phyloP scores from a whole-genome alignment of 2,797 vertebrate species.

The Centropyge bicolor region DNA sequence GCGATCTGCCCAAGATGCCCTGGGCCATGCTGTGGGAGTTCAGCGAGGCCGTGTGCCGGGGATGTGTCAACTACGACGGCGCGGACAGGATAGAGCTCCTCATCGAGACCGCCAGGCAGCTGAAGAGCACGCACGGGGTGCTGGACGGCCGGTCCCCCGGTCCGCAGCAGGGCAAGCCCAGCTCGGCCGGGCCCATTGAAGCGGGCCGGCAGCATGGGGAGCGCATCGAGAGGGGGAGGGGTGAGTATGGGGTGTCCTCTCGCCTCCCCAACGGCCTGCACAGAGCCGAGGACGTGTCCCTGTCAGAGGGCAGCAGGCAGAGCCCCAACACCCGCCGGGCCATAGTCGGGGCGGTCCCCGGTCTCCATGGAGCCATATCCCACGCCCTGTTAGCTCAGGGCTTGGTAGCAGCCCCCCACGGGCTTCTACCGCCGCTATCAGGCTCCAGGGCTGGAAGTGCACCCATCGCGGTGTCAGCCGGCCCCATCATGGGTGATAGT shows the following conservation, averaged over 20 bases:
- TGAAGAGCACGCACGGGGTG: slow-evolving; percentile 91
- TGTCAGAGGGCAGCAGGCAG: slow-evolving; percentile 87
- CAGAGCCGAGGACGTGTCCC: slow-evolving; percentile 84
- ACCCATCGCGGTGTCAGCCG: slow-evolving; percentile 83
- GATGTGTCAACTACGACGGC: slow-evolving; percentile 94
- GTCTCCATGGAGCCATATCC: slow-evolving; percentile 75
- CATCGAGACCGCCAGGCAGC: slow-evolving; percentile 91
- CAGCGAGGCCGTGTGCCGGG: slow-evolving; percentile 93
- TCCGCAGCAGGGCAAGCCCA: slow-evolving; percentile 87
- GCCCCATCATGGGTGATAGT: slow-evolving; percentile 85
- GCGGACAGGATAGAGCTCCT: slow-evolving; percentile 92
- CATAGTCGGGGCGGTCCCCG: slow-evolving; percentile 84
- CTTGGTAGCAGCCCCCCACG: slow-evolving; percentile 83
- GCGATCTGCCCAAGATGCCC: slow-evolving; percentile 94
- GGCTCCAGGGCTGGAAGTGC: slow-evolving; percentile 78
- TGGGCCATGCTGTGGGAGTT: slow-evolving; percentile 97
- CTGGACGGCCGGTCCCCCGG: slow-evolving; percentile 90
- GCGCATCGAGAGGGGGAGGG: slow-evolving; percentile 81
- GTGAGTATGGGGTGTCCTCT: slow-evolving; percentile 87
- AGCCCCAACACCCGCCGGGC: slow-evolving; percentile 87
- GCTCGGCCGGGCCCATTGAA: slow-evolving; percentile 77
- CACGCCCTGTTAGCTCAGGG: slow-evolving; percentile 88
- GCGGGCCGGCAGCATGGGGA: slow-evolving; percentile 83
- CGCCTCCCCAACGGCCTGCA: slow-evolving; percentile 90
- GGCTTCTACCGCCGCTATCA: slow-evolving; percentile 85